Evolutionary conservation across 1,140 invertebrate genomes (phyloP), one percentile per base, ranked within the genome.

Genomic region (Doryteuthis pealeii): DNA sequence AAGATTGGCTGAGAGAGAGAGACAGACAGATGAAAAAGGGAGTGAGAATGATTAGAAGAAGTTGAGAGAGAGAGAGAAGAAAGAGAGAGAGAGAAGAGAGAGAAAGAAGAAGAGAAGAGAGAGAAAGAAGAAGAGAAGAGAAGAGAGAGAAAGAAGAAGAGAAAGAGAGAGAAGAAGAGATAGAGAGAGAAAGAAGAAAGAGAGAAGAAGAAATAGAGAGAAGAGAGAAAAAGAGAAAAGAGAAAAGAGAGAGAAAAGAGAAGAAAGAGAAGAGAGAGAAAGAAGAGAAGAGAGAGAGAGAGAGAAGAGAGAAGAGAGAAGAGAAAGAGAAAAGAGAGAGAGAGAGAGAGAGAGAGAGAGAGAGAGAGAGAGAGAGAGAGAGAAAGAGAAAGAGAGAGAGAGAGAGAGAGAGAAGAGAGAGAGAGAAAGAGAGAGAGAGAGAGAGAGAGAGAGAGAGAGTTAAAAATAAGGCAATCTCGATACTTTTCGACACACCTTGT

Each of bases 51-150:
- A n/a, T n/a, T n/a, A n/a, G n/a, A n/a, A n/a, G n/a, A n/a, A n/a
- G n/a, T n/a, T n/a, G n/a, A 73, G 26, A 73, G 65, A 30, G n/a
- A 32, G 30, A 45, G 31, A n/a, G 65, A 65, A 32, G 66, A 68
- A 32, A 58, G 40, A 33, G 58, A 28, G 40, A 40, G 65, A 28
- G 54, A 65, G n/a, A 58, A 62, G 12, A 65, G 14, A 66, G 10
- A n/a, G 30, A 35, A 70, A 31, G 30, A 33, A 35, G 67, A 26
- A 40, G n/a, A 67, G 10, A 31, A 45, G 30, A 8, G 10, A 35
- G 32, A 62, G 28, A n/a, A 14, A 54, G 31, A 58, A 43, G 26
- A 32, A 71, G 33, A 40, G 43, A 43, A 31, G 22, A 26, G 12
- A 18, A 26, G 18, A 40, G 22, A 43, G 14, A 45, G 35, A n/a